Base-by-base conservation (phyloP, 2,797 vertebrate genomes). In the Manis crassicaudata region DNA sequence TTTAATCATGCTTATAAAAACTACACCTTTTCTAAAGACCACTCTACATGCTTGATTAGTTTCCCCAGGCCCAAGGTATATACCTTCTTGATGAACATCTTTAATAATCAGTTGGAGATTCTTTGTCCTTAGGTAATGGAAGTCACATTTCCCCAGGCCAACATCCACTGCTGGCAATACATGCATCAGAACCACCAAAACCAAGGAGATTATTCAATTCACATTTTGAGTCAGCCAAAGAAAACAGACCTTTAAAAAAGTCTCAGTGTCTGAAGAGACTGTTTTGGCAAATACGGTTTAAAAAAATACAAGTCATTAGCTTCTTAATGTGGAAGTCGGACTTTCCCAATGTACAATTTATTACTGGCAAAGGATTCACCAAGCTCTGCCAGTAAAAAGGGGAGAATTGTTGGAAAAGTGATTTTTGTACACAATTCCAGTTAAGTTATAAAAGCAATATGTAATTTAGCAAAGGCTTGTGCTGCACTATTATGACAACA, bases 291-390 rank as follows among this genome's bases (percentile, higher is more conserved):
- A 98, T 79, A 97, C 3, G 80, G 72, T 96, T 96, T 87, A 12
- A 97, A 97, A 97, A 98, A 97, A 85, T 73, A 60, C 76, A 96
- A 97, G 95, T 95, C 89, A 98, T 97, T 97, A 98, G 94, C 84
- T 96, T 98, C 97, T 98, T 97, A 97, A 94, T 90, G 97, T 65
- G 86, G 96, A 98, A 98, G 97, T 91, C 77, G 97, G 96, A 98
- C 96, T 98, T 98, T 98, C 98, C 98, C 98, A 98, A 98, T 92
- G 97, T 91, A 97, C 96, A 97, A 97, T 98, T 98, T 98, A 98
- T 96, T 98, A 96, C 96, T 98, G 98, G 98, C 98, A 98, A 75
- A 95, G 50, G 92, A 97, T 89, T 97, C 92, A 95, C 54, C 93
- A 93, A 98, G 70, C 46, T 97, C 93, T 98, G 98, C 98, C 98